A percentile compares a stretch with the other conserved stretches of the same genome.
phyloP scores from a whole-genome alignment of 2,888 invertebrate genomes.

The Hydroisotoma schaefferi region DNA sequence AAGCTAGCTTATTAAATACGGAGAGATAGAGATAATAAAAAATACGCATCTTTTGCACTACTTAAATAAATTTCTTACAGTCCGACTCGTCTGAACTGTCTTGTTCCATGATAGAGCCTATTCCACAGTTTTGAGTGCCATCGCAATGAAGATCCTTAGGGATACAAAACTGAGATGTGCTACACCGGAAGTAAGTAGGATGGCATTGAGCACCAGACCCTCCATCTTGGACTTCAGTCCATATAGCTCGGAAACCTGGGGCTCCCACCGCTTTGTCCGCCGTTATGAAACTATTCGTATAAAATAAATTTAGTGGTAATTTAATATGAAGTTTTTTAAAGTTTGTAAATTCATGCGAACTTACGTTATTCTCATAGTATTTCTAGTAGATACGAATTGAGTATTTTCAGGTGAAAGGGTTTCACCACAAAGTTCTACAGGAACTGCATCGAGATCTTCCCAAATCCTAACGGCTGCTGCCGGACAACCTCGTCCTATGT shows the following conservation, averaged over 20 bases:
- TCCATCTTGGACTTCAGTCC: conserved; percentile 77
- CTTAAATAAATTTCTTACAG: background rate
- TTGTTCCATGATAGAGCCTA: conserved; percentile 19
- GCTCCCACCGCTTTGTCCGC: conserved; percentile 93
- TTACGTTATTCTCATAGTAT: conserved; percentile 81
- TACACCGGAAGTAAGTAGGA: conserved; percentile 52
- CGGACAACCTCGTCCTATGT: conserved; percentile 78
- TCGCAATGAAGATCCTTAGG: conserved; percentile 55
- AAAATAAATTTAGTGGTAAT: no score
- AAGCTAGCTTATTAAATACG: no score
- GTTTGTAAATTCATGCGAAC: conserved; percentile 36
- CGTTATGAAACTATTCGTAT: conserved; percentile 74
- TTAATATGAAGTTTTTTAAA: background rate
- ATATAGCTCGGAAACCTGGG: conserved; percentile 86
- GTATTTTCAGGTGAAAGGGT: conserved; percentile 70
- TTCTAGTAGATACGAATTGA: conserved; percentile 81
- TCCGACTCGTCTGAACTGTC: conserved; percentile 57
- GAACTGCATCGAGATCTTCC: conserved; percentile 75
- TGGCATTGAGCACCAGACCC: conserved; percentile 25
- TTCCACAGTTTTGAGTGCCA: conserved; percentile 56
- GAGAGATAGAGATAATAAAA: background rate
- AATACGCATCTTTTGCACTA: background rate
- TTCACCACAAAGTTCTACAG: conserved; percentile 85
- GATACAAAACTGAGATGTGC: conserved; percentile 56
- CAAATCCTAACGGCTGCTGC: conserved; percentile 86